Conservation (phyloP, 1,140 invertebrate genomes). For the Drosophila lowei region DNA sequence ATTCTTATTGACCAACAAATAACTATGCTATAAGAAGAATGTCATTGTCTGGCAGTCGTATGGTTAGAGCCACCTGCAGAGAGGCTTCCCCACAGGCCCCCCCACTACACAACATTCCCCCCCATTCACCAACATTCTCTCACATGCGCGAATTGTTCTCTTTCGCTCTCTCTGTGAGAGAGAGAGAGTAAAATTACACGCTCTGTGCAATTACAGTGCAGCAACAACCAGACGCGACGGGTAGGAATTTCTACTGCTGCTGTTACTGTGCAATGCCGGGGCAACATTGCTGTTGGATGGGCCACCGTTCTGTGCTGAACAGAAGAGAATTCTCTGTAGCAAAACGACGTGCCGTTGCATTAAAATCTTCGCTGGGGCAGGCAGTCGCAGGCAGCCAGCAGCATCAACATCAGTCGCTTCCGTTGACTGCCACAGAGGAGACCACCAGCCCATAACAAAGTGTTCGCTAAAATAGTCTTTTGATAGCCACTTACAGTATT, state of each 20-base stretch:
- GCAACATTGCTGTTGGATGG: slow-evolving; percentile 17
- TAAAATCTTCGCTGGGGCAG: slow-evolving; percentile 39
- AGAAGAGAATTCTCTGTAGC: slow-evolving; percentile 3
- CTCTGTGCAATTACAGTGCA: no score
- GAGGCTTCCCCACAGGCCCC: background rate
- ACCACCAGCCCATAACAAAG: slow-evolving; percentile 23
- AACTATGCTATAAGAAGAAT: slow-evolving; percentile 20
- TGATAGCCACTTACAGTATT: slow-evolving; percentile 29
- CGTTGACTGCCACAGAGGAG: slow-evolving; percentile 46
- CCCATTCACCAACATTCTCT: slow-evolving; percentile 1
- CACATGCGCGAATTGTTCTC: background rate
- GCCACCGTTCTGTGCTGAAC: slow-evolving; percentile 1
- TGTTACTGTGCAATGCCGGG: slow-evolving; percentile 13
- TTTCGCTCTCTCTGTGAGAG: slow-evolving; percentile 4
- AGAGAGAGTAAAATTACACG: no score
- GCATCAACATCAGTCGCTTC: slow-evolving; percentile 62
- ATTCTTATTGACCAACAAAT: slow-evolving; percentile 59
- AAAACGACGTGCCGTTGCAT: slow-evolving; percentile 47
- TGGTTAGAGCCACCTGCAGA: slow-evolving; percentile 42
- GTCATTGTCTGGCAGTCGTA: slow-evolving; percentile 36
- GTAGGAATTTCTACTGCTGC: background rate
- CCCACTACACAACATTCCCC: no score
- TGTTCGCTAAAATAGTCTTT: slow-evolving; percentile 47
- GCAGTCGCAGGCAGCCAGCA: slow-evolving; percentile 29
- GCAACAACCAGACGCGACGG: no score